Evolutionary conservation across 2,888 invertebrate genomes (phyloP), one percentile per base, ranked within the genome.

Genomic region (Ophion costatus): DNA sequence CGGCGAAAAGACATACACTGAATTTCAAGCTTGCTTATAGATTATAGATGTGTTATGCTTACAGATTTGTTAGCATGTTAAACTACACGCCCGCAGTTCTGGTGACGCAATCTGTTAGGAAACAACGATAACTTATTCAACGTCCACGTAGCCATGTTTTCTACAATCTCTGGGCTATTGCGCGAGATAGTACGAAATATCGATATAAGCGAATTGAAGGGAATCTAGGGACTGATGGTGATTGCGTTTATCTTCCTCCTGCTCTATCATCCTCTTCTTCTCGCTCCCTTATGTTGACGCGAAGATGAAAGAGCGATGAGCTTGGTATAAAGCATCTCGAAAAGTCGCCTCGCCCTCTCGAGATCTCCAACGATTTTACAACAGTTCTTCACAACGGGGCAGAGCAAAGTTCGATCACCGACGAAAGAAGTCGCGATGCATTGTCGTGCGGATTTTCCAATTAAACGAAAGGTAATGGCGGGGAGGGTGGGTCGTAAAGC

Each of bases 381-480:
- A 75, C 45, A 70, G 51, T 33, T 20, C 67, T 71, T 66, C 70
- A 77, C 38, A 83, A 63, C 61, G 51, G 22, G 42, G 51, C 71
- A 6, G 69, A 77, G 80, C 78, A 64, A 84, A 84, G 71, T 70
- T 84, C 82, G 76, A 82, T 86, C 77, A 57, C 61, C 74, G 73
- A 76, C 61, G 84, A 80, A 83, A 84, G 86, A 80, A 80, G 87
- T 87, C 86, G 88, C 80, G 86, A 76, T 76, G 86, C 88, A 91
- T 91, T 91, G 90, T 91, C 89, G 86, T 88, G 88, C 83, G 89
- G 89, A 91, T 91, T 91, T 85, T 91, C 88, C 91, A 90, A 91
- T 91, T 90, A 91, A 90, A 90, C 89, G 86, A 87, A 87, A 83
- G 86, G 86, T 80, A 84, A 69, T 77, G 80, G 66, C 45, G 74